Evolutionary conservation across 2,113 vertebrate genomes (phyloP), one percentile per base, ranked within the genome.

Genomic region (Tetraodon nigroviridis): DNA sequence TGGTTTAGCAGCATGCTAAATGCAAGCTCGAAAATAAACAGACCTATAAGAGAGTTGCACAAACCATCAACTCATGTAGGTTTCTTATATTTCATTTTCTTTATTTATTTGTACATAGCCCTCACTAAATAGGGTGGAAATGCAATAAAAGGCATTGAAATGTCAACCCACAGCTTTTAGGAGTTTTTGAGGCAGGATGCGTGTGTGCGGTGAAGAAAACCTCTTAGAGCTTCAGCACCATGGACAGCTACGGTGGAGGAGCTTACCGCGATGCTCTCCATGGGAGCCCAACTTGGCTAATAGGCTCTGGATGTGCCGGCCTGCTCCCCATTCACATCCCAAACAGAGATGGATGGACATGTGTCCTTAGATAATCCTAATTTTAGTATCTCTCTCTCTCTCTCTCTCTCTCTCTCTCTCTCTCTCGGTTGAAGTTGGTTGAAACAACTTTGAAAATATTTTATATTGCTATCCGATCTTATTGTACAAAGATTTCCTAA

Each of bases 221-320:
- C 84, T 81, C 73, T 87, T 86, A 85, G 60, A 50, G 71, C 73
- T 79, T 87, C 90, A 91, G 91, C 60, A 92, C 91, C 91, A 83
- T 82, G 89, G 90, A 88, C 87, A 92, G 91, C 79, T 88, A 58
- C 86, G 64, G 75, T 73, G 4, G 58, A 57, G 58, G 60, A 67
- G 74, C 73, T 82, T 82, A 87, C 76, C 82, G 74, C 83, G 42
- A 12, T 63, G 74, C 81, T 61, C 86, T 76, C 76, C 62, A 54
- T 76, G 65, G 78, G 80, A 67, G 61, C 65, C 69, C 69, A 18
- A 51, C 57, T 51, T 55, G 59, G 67, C 75, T 83, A 85, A 87
- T 63, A 81, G 82, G 77, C 77, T 87, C 79, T 82, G 21, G 55
- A 65, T 62, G 67, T 82, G 84, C 81, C 77, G 65, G 73, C 61